phyloP scores from a whole-genome alignment of 2,113 vertebrate species.

The Callipepla squamata region DNA sequence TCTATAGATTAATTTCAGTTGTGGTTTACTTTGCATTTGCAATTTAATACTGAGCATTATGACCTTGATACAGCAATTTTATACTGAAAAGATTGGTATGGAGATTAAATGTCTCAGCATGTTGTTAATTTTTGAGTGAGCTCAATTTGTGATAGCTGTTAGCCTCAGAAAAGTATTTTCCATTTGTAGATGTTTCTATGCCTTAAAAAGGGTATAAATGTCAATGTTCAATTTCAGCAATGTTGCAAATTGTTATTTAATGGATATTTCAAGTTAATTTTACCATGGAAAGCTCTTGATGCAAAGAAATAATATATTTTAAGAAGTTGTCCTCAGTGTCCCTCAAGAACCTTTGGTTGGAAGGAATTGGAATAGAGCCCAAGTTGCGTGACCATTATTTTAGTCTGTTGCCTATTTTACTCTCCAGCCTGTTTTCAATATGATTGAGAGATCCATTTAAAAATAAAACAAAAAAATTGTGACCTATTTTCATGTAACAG shows the following conservation, averaged over 20 bases:
- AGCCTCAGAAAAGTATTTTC: not conserved
- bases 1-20: not conserved
- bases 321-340: not conserved
- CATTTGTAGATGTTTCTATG: not conserved
- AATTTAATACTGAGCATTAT: not conserved
- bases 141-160: not conserved
- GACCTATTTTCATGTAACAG: not conserved
- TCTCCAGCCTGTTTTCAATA: not conserved
- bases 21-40: not conserved
- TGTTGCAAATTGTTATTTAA: not conserved
- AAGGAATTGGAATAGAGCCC: not conserved
- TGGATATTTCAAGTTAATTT: not conserved
- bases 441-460: not conserved
- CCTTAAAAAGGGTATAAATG: not conserved
- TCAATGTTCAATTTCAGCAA: not conserved
- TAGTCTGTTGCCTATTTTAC: not conserved
- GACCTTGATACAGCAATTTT: not conserved
- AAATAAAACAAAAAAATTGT: not conserved
- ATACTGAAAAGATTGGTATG: not conserved
- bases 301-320: not conserved
- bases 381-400: not conserved
- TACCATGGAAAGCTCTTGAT: not conserved
- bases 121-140: not conserved
- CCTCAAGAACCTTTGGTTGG: not conserved
- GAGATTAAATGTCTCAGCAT: not conserved